Evolutionary conservation across 2,888 invertebrate species (phyloP).

Genomic region (Panopea generosa): DNA sequence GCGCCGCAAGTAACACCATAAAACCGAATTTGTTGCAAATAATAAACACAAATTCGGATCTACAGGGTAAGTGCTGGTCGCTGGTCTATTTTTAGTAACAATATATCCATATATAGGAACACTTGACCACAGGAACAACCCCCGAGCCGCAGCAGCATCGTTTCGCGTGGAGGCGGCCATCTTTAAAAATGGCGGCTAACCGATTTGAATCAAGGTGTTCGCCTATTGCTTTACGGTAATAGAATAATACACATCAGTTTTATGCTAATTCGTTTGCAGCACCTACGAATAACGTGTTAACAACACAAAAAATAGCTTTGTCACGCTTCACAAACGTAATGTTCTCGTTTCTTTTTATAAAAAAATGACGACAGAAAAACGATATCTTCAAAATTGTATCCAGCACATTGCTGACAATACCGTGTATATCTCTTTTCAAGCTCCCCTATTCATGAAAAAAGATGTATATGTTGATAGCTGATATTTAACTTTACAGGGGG

Average conservation of each 20-base stretch:
- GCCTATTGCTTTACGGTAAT: neutral
- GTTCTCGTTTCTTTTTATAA: neutral
- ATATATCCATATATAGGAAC: conserved; percentile 6
- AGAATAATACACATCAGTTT: conserved; percentile 9
- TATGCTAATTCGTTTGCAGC: conserved; percentile 17
- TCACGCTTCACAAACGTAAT: conserved; percentile 34
- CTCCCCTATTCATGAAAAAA: conserved; percentile 38
- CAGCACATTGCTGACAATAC: conserved; percentile 4
- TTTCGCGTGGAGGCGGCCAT: conserved; percentile 57
- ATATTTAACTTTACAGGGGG: conserved; percentile 31
- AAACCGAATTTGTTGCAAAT: conserved; percentile 99
- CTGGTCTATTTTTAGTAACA: conserved; percentile 19
- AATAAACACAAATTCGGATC: conserved; percentile 99
- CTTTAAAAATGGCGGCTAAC: conserved; percentile 60
- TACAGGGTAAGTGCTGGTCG: conserved; percentile 93
- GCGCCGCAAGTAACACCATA: conserved; percentile 99
- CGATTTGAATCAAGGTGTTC: conserved; percentile 11
- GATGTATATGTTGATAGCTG: conserved; percentile 42
- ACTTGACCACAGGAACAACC: conserved; percentile 11
- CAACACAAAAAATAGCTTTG: too few relatives aligned
- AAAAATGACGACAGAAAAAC: conserved; percentile 13
- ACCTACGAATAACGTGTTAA: too few relatives aligned
- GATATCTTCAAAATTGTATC: neutral
- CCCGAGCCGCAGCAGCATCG: conserved; percentile 17
- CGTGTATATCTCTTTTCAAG: conserved; percentile 42